These are phyloP conservation scores for Spondyliosoma cantharus DNA, from an alignment of 2,797 vertebrate genomes.

Conservation along the genomic window DNA sequence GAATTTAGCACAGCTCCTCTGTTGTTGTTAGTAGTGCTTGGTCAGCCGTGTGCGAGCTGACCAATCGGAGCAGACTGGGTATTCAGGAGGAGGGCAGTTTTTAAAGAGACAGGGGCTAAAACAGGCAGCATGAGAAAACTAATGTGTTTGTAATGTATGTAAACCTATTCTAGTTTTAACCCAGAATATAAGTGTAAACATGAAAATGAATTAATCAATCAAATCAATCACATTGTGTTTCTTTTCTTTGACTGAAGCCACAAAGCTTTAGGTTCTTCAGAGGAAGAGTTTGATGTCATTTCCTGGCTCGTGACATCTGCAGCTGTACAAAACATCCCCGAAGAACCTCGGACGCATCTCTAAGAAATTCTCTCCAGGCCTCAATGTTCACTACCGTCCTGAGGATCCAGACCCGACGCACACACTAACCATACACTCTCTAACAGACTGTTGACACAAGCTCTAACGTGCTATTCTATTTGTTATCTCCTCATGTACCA, in stretches of 20 bases:
- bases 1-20: neutral
- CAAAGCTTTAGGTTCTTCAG: conserved; percentile 81
- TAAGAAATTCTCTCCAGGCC: conserved; percentile 11
- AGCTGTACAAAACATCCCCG: conserved; percentile 31
- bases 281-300: conserved; percentile 80
- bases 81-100: too few species aligned
- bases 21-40: neutral
- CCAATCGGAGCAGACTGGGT: too few species aligned
- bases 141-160: too few species aligned
- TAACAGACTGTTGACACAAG: neutral
- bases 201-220: too few species aligned
- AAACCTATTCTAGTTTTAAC: too few species aligned
- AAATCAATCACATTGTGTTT: conserved; percentile 1
- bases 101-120: too few species aligned
- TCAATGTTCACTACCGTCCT: neutral
- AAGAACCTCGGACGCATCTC: conserved; percentile 23
- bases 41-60: too few species aligned
- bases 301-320: conserved; percentile 64
- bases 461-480: neutral
- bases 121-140: too few species aligned
- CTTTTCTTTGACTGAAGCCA: conserved; percentile 72
- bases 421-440: neutral
- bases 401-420: neutral
- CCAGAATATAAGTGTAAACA: too few species aligned
- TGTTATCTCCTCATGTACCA: neutral